These are phyloP conservation scores for Cassiopea andromeda DNA, from an alignment of 30 jellyfish, hydroid and myxozoan genomes.

Conservation along the genomic window DNA sequence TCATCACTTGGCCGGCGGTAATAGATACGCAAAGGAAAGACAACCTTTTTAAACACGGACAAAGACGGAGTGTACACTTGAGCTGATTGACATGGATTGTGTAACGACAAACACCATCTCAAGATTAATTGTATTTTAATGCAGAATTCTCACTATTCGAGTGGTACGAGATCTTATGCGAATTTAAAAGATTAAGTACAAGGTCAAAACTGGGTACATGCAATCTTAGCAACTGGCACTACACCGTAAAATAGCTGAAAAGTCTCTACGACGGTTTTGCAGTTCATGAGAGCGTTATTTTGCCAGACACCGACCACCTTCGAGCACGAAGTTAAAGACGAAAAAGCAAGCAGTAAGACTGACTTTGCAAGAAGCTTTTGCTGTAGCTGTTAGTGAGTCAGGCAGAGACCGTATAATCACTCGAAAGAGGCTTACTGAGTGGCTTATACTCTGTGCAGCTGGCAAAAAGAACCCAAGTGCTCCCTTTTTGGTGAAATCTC, in stretches of 20 bases:
- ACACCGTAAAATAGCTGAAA: not conserved
- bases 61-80: slow-evolving; percentile 80
- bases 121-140: slow-evolving; percentile 81
- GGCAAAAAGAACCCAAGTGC: slow-evolving; percentile 1
- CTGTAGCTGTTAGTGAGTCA: slow-evolving; percentile 29
- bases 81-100: slow-evolving; percentile 88
- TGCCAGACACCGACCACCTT: not conserved
- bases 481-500: not conserved
- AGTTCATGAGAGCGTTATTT: not conserved
- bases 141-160: slow-evolving; percentile 74
- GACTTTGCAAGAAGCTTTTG: slow-evolving; percentile 9
- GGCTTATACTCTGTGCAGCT: slow-evolving; percentile 26
- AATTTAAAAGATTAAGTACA: slow-evolving; percentile 64
- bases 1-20: slow-evolving; percentile 77
- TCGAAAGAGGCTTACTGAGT: slow-evolving; percentile 51
- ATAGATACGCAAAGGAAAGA: slow-evolving; percentile 79
- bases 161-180: slow-evolving; percentile 73
- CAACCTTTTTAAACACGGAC: slow-evolving; percentile 75
- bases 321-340: not conserved
- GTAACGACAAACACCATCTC: slow-evolving; percentile 83
- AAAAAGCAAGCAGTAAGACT: slow-evolving; percentile 9
- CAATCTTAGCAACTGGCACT: not conserved
- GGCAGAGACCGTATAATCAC: slow-evolving; percentile 37
- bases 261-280: not conserved
- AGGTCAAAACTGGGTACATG: slow-evolving; percentile 69